Conservation (phyloP, 2,113 vertebrate genomes). For the Urocitellus parryii region DNA sequence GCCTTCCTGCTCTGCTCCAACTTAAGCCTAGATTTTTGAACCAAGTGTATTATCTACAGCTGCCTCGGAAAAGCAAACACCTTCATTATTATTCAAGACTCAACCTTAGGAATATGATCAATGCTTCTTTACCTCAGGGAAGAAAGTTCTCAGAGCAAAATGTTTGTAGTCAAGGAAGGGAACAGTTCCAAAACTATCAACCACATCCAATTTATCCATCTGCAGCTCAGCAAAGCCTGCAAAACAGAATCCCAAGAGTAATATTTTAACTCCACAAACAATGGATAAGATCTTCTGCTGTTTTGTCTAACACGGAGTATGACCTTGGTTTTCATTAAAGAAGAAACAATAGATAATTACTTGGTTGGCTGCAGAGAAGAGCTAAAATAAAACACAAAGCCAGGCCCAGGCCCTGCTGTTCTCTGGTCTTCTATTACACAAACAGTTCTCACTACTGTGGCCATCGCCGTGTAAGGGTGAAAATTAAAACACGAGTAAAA, state of each 20-base stretch:
- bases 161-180: constrained; percentile 99
- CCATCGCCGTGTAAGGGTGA: constrained; percentile 8
- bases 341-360: constrained; percentile 82
- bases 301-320: constrained; percentile 76
- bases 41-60: constrained; percentile 57
- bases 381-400: constrained; percentile 70
- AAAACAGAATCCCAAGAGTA: constrained; percentile 82
- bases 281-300: constrained; percentile 77
- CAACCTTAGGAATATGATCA: constrained; percentile 74
- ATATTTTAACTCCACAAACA: constrained; percentile 79
- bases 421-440: constrained; percentile 3
- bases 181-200: constrained; percentile 94
- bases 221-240: constrained; percentile 98
- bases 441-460: constrained; percentile 42
- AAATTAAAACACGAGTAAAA: constrained; percentile 27
- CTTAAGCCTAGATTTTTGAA: constrained; percentile 12
- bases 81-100: constrained; percentile 78
- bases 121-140: constrained; percentile 93
- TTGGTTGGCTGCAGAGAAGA: constrained; percentile 71
- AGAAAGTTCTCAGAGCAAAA: constrained; percentile 96
- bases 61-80: constrained; percentile 64
- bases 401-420: constrained; percentile 57
- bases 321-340: constrained; percentile 82
- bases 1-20: constrained; percentile 11
- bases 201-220: constrained; percentile 93